A percentile compares a stretch with the other conserved stretches of the same genome.
Conservation (phyloP, 2,888 invertebrate genomes). For the Plutella xylostella region DNA sequence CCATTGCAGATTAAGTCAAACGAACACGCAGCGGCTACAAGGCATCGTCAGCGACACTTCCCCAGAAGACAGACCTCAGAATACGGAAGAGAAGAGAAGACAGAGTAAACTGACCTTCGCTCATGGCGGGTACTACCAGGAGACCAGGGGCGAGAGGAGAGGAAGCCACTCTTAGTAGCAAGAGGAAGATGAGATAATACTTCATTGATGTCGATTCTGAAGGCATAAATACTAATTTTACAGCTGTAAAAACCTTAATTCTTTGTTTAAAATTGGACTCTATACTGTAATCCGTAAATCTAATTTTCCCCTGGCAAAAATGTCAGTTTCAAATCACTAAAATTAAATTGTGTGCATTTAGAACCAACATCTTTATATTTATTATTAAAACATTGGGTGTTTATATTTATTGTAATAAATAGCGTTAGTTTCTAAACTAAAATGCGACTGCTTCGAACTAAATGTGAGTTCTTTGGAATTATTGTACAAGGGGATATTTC, state of each 20-base stretch:
- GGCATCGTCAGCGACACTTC: conserved; percentile 40
- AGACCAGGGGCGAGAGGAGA: not conserved
- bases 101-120: conserved; percentile 1
- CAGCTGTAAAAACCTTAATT: not conserved
- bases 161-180: not conserved
- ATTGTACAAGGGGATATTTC: no score
- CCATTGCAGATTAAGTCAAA: conserved; percentile 43
- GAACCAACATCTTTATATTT: not conserved
- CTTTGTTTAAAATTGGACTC: not conserved
- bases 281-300: not conserved
- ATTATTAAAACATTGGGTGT: not conserved
- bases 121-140: conserved; percentile 7
- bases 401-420: no score
- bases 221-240: not conserved
- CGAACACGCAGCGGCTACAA: conserved; percentile 50
- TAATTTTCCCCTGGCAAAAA: not conserved
- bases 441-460: no score
- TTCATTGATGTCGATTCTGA: not conserved
- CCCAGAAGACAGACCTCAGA: conserved; percentile 31
- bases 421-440: no score
- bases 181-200: not conserved
- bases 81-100: conserved; percentile 27
- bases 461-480: no score
- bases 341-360: not conserved
- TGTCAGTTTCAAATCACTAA: not conserved